Base-by-base conservation (phyloP, 2,888 invertebrate genomes). In the Mesorhabditis sp. region DNA sequence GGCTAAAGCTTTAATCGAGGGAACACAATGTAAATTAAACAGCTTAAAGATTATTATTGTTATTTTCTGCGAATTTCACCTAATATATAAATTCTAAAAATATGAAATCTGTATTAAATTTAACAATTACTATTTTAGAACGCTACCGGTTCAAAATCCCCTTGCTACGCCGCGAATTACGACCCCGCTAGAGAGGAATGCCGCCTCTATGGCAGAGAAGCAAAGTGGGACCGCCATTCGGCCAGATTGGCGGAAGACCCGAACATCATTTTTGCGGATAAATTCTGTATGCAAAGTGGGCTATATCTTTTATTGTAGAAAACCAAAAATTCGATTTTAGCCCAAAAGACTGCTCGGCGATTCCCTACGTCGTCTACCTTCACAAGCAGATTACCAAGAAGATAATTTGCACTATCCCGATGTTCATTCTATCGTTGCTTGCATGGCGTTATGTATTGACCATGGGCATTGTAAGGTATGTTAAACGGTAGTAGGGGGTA, bases 241-340 rank as follows among this genome's bases (percentile, higher is more conserved):
- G 74, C 78, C 3, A 15, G 62, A 4, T 28, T 78, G n/a, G 71
- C 71, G 4, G 71, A 72, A 41, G 73, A 75, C 50, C 72, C 75
- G 45, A 70, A 77, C n/a, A 68, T 72, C 63, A 76, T 72, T 15
- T 78, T 78, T 65, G 78, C 73, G 5, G 78, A 80, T 67, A 80
- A 80, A 43, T 80, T 80, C 68, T 80, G 80, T 61, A 70, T 80
- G 6, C 50, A 73, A 68, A 68, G 78, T 78, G 10, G n/a, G 70
- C 64, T 13, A n/a, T 28, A 28, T 28, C 28, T 28, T 28, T 50
- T 50, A 13, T 2, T 50, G 58, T 13, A 50, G 7, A 67, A 13
- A 4, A 43, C 62, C 63, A n/a, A 63, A 50, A 50, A 50, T 63
- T 13, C 28, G 28, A 10, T 71, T 74, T 45, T 66, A 78, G 78